Evolutionary conservation across 2,888 invertebrate species (phyloP), one percentile per base, ranked within the genome.

Genomic region (Scelioninae gen. 2): DNA sequence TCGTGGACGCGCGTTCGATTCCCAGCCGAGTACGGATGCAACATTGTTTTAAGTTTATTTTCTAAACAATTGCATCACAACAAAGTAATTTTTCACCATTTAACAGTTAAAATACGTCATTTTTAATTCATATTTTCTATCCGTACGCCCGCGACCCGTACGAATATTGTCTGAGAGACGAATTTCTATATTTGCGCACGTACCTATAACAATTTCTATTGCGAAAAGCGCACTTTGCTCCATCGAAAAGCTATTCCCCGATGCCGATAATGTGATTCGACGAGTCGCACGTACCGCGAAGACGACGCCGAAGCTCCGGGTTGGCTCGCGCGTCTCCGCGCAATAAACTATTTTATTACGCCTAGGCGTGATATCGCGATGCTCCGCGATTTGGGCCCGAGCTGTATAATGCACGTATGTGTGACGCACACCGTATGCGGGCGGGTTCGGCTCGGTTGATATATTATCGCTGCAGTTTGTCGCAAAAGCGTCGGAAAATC

Each of bases 401-500:
- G 69, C 15, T 35, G 33, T 45, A 64, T 73, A 73, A 69, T 73
- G 58, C 15, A 60, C 45, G 65, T 69, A 50, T 35, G 50, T 63
- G 63, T 57, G 33, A 71, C 64, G 39, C 52, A 70, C 55, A 61
- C 43, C 31, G 35, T 60, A 55, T 70, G 45, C 63, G 57, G 41
- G 60, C 25, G 25, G 4, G 60, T 64, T 64, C 64, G 35, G 63
- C 52, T 16, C 35, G 31, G 50, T 63, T 74, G 67, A 70, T 70
- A 70, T 70, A 74, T 74, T 74, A 74, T 74, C 74, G 69, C 73
- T 55, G 76, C 69, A 72, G 73, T 74, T 74, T 74, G 74, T 74
- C 74, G 70, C 74, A 70, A 74, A 74, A 76, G 63, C 72, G 69
- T 63, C 65, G 74, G 72, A 69, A 74, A 74, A 74, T 74, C 63